Percentiles rank a stretch among this genome's conserved stretches.
Evolutionary conservation across 2,888 invertebrate genomes (phyloP).

Genomic region (Caenorhabditis imperialis): DNA sequence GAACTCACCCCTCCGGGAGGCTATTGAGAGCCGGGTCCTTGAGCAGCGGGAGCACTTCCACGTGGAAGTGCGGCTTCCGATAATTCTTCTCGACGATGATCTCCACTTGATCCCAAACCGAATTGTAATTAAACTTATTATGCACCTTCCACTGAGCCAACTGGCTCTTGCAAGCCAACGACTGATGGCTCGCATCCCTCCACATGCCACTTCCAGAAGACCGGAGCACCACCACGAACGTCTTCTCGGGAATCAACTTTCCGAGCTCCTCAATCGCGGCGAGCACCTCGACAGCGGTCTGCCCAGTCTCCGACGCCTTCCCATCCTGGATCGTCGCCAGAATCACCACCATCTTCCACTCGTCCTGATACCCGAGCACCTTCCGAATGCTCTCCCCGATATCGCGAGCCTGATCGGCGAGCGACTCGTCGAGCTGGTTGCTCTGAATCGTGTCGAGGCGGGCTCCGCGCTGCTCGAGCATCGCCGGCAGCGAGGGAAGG

Average conservation of each 20-base stretch:
- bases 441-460: slow-evolving; percentile 56
- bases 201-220: slow-evolving; percentile 66
- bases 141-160: slow-evolving; percentile 64
- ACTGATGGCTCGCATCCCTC: slow-evolving; percentile 61
- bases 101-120: slow-evolving; percentile 68
- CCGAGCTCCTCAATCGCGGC: slow-evolving; percentile 61
- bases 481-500: slow-evolving; percentile 59
- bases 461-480: slow-evolving; percentile 57
- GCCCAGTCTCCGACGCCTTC: slow-evolving; percentile 66
- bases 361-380: slow-evolving; percentile 48
- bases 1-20: slow-evolving; percentile 60
- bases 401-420: slow-evolving; percentile 59
- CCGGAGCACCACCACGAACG: slow-evolving; percentile 63
- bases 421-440: slow-evolving; percentile 52
- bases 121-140: slow-evolving; percentile 63
- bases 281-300: slow-evolving; percentile 68
- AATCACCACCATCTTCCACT: slow-evolving; percentile 68
- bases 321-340: slow-evolving; percentile 68
- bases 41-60: slow-evolving; percentile 65
- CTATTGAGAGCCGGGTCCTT: slow-evolving; percentile 62
- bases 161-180: slow-evolving; percentile 58
- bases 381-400: slow-evolving; percentile 55
- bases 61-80: slow-evolving; percentile 58
- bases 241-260: slow-evolving; percentile 55
- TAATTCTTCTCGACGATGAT: slow-evolving; percentile 66